Conservation (phyloP, 2,797 vertebrate genomes). For the Mormyrus proboscirostris region DNA sequence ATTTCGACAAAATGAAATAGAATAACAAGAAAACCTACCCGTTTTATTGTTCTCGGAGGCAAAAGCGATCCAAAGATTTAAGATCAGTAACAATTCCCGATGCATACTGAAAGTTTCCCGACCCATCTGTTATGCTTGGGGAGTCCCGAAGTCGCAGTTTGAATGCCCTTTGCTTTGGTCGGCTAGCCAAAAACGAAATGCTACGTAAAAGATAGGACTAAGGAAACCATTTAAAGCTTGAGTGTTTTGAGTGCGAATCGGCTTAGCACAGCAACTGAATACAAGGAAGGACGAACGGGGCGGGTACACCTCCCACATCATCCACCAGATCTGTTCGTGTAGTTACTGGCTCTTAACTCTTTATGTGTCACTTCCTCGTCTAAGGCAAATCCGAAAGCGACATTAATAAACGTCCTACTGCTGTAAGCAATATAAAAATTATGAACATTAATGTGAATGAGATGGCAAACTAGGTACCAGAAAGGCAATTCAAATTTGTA, state of each 20-base stretch:
- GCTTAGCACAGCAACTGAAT: background rate
- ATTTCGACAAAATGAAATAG: background rate
- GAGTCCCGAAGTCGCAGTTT: background rate
- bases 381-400: background rate
- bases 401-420: background rate
- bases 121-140: background rate
- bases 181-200: background rate
- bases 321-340: background rate
- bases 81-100: background rate
- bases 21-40: background rate
- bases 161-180: no score
- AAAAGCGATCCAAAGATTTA: background rate
- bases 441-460: background rate
- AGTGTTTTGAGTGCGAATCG: background rate
- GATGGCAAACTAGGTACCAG: background rate
- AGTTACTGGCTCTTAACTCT: background rate
- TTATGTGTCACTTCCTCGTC: background rate
- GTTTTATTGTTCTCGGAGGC: background rate
- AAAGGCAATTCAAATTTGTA: background rate
- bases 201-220: background rate
- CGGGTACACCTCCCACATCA: slow-evolving; percentile 32
- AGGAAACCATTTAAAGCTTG: background rate
- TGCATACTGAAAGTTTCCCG: background rate
- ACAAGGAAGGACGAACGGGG: background rate
- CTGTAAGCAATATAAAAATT: background rate